Evolutionary conservation across 2,113 vertebrate genomes (phyloP), one percentile per base, ranked within the genome.

Genomic region (Empidonax alnorum): DNA sequence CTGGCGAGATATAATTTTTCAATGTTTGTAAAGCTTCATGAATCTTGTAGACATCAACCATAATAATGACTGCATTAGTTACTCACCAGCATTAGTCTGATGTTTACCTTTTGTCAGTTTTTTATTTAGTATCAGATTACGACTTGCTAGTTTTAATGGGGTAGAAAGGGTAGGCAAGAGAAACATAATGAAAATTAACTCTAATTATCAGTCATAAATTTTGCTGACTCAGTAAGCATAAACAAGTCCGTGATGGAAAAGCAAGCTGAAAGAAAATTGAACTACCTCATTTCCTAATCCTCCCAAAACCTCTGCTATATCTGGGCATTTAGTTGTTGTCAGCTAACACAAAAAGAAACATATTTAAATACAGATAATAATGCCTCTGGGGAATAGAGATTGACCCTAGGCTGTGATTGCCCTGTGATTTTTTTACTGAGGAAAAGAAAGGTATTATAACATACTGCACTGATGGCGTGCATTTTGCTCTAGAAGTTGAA

Each of bases 281-380:
- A 75, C 86, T 69, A 76, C 69, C 52, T 79, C 52, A 53, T 94
- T 88, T 81, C 61, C 85, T 94, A 69, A 96, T 97, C 65, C 73
- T 90, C 12, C 65, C 76, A 84, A 92, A 93, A 66, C 76, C 61
- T 81, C 81, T 92, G 58, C 42, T 89, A 73, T 86, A 96, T 83
- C 88, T 95, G 68, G 83, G 39, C 56, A 61, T 90, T 95, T 86
- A 80, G 76, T 71, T 90, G 81, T 87, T 91, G 76, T 90, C 76
- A 86, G 39, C 76, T 80, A 89, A 66, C 37, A 90, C 65, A 77
- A 74, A 90, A 88, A 86, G 80, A 93, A 92, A 72, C 83, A 65
- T 87, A 87, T 89, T 96, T 95, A 84, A 94, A 92, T 84, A 86
- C 44, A 72, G 86, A 72, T 93, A 80, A 86, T 82, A 90, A 39